Conservation (phyloP, 2,888 invertebrate genomes). For the Xanthia togata region DNA sequence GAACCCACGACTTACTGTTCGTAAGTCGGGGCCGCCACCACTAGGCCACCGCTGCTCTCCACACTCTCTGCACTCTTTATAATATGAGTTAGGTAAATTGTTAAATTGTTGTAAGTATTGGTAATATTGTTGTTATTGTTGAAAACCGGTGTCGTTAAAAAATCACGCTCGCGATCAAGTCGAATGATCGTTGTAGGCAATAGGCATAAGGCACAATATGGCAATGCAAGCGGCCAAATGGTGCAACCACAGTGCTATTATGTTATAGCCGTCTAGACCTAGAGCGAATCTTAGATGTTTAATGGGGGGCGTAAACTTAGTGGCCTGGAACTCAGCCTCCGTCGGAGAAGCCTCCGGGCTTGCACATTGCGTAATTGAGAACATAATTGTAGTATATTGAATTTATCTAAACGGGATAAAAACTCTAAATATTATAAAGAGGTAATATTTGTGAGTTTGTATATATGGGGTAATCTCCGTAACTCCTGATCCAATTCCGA, state of each 20-base stretch:
- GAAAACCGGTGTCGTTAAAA: neutral
- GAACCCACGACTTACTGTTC: no score
- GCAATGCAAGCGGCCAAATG: conserved; percentile 7
- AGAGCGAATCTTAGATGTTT: conserved; percentile 51
- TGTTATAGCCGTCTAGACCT: conserved; percentile 48
- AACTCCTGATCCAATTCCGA: no score
- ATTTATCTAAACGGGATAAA: neutral
- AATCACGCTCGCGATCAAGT: neutral
- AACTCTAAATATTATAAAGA: neutral
- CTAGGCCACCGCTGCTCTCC: no score
- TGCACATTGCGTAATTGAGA: conserved; percentile 53
- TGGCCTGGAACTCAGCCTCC: conserved; percentile 44
- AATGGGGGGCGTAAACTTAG: conserved; percentile 50
- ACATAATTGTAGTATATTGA: conserved; percentile 38
- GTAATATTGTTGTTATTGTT: no score
- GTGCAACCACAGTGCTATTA: conserved; percentile 25
- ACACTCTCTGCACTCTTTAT: no score
- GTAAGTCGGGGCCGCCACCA: no score
- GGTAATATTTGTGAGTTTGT: neutral
- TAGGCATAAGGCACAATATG: conserved; percentile 13
- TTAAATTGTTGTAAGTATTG: no score
- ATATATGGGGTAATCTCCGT: neutral
- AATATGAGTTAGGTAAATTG: no score
- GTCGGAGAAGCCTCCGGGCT: conserved; percentile 18
- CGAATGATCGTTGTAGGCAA: neutral